Conservation (phyloP, 2,797 vertebrate genomes). For the Takifugu ocellatus region DNA sequence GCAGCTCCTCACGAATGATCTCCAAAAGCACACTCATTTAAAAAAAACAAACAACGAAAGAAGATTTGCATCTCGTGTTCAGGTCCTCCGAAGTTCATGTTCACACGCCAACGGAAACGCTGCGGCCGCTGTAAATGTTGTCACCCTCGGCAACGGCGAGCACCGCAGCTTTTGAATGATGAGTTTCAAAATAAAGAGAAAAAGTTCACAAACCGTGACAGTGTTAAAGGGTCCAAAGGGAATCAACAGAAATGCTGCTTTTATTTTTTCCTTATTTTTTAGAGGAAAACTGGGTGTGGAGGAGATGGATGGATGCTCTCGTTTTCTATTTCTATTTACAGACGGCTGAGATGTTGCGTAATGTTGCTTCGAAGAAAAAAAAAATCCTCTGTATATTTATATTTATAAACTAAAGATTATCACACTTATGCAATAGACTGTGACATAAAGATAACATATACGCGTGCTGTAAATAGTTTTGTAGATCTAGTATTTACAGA, state of each 20-base stretch:
- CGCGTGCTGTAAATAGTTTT: constrained; percentile 96
- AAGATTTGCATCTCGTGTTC: constrained; percentile 34
- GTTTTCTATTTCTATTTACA: constrained; percentile 77
- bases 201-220: constrained; percentile 65
- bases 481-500: constrained; percentile 86
- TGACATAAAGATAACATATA: constrained; percentile 88
- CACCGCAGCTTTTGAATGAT: background rate
- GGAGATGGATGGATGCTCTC: constrained; percentile 66
- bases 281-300: constrained; percentile 49
- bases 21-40: constrained; percentile 61
- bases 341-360: constrained; percentile 74
- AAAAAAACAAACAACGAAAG: background rate
- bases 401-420: constrained; percentile 88
- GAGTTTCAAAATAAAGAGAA: background rate
- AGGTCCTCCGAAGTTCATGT: constrained; percentile 39
- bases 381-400: constrained; percentile 83
- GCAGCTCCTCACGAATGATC: constrained; percentile 53
- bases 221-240: constrained; percentile 80
- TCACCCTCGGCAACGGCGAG: constrained; percentile 50
- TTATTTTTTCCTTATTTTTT: constrained; percentile 56
- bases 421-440: constrained; percentile 88
- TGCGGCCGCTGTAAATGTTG: constrained; percentile 48
- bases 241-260: constrained; percentile 72
- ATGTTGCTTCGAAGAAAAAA: constrained; percentile 67
- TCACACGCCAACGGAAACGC: constrained; percentile 54